Base-by-base conservation (phyloP, 2,113 vertebrate species). In the Pelodiscus sinensis region DNA sequence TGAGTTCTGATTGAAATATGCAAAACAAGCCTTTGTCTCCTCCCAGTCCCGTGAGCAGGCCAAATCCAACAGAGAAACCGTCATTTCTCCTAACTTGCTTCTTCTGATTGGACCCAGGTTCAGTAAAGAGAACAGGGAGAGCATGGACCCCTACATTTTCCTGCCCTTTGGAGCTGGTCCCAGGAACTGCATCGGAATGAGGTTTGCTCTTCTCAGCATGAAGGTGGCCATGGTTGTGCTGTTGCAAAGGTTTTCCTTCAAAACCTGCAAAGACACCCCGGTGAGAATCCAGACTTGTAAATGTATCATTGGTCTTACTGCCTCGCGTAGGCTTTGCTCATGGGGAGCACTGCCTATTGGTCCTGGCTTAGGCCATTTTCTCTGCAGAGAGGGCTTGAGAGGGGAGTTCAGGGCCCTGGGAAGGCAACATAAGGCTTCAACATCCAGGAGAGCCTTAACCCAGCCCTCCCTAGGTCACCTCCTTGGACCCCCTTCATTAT, bases 181-280 rank as follows among this genome's bases (percentile, higher is more conserved):
- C 19, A 97, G 98, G 80, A 99, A 98, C 93, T 98, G 98, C 93
- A 97, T 98, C 60, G 98, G 98, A 44, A 98, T 98, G 98, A 97
- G 98, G 60, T 99, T 98, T 92, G 98, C 98, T 50, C 91, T 98
- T 50, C 81, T 99, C 22, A 1, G 94, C 2, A 5, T 98, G 92
- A 99, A 98, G 93, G 86, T 98, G 65, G 97, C 98, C 9, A 0
- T 97, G 2, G 96, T 98, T 6, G 54, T 97, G 87, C 86, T 98
- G 79, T 84, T 99, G 50, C 98, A 98, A 90, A 97, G 92, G n/a
- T 98, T 98, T 96, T 98, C 84, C 1, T 97, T 98, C 90, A 91
- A 97, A 87, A 94, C 97, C 35, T 98, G 98, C 93, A 96, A 97
- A 94, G 98, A 99, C 60, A 99, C 98, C 1, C 96, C 92, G 95